Conservation (phyloP, 1,140 invertebrate genomes). For the Diprion similis region DNA sequence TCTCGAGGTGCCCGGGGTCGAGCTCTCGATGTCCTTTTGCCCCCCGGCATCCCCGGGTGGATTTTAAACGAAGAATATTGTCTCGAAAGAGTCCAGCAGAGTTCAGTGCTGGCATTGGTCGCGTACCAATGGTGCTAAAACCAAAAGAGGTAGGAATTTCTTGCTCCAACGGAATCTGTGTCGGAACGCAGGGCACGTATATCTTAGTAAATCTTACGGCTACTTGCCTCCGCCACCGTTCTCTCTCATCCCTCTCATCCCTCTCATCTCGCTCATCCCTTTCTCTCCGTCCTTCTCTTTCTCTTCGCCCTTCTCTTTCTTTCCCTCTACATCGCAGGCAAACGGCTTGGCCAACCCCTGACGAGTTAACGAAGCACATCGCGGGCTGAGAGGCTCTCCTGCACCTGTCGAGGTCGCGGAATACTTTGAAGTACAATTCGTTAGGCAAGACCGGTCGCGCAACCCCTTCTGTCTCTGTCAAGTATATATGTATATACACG, state of each 20-base stretch:
- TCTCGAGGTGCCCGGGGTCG: background rate
- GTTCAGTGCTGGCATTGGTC: background rate
- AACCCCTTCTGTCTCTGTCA: too few species aligned
- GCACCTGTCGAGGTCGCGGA: background rate
- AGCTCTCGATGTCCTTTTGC: background rate
- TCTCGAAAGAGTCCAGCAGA: background rate
- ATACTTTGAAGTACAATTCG: slow-evolving; percentile 2
- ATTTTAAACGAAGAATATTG: slow-evolving; percentile 5
- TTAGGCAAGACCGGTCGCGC: background rate
- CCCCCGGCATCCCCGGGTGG: background rate
- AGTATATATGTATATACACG: background rate
- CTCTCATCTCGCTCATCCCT: too few species aligned
- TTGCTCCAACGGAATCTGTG: background rate
- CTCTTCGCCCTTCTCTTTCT: too few species aligned
- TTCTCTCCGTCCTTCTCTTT: too few species aligned
- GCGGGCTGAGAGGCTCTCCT: background rate
- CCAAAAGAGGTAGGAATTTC: slow-evolving; percentile 4
- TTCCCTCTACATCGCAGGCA: background rate
- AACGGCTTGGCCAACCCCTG: slow-evolving; percentile 2
- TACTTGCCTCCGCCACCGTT: background rate
- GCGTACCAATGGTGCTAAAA: background rate
- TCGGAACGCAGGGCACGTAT: slow-evolving; percentile 1
- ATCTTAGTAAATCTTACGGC: slow-evolving; percentile 7
- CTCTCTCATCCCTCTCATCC: background rate
- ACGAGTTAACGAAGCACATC: slow-evolving; percentile 3